Base-by-base conservation (phyloP, 2,888 invertebrate genomes). In the Callosobruchus maculatus region DNA sequence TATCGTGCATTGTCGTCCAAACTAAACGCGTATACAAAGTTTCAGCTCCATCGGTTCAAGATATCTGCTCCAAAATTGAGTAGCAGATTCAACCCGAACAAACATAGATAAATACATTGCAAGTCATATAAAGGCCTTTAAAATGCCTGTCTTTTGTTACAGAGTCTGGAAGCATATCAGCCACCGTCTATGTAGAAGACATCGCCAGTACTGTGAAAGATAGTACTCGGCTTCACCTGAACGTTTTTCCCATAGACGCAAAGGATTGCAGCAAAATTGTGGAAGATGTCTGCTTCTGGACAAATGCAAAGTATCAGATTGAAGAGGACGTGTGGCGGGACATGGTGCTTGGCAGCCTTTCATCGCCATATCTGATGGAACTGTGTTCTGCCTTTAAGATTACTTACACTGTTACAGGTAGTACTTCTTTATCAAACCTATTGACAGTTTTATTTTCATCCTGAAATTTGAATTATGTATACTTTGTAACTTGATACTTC, bases 361-460 rank as follows among this genome's bases (percentile, higher is more conserved):
- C 83, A 30, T 83, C 85, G 67, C 79, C 84, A 21, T 84, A 82
- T 77, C 78, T 84, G 69, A 70, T 76, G 70, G 86, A 88, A 71
- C 83, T 91, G 71, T 91, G 91, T 77, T 87, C 88, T 0, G 85
- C 86, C 72, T 88, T 87, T 78, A 85, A 86, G 70, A 83, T 91
- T 49, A 87, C 85, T 74, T 91, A 91, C 71, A 68, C 79, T 88
- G 22, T 87, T 87, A 73, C 77, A 80, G 88, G 89, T 88, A 83
- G 49, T 49, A 18, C 49, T 26, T 26, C 26, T 26, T 26, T 26
- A 2, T 26, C 7, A n/a, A n/a, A n/a, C n/a, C n/a, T n/a, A n/a
- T n/a, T n/a, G n/a, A n/a, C n/a, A n/a, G n/a, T n/a, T n/a, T n/a
- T n/a, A n/a, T n/a, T n/a, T n/a, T n/a, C n/a, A n/a, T n/a, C n/a